phyloP scores from a whole-genome alignment of 1,140 invertebrate species.

The Pantala flavescens region DNA sequence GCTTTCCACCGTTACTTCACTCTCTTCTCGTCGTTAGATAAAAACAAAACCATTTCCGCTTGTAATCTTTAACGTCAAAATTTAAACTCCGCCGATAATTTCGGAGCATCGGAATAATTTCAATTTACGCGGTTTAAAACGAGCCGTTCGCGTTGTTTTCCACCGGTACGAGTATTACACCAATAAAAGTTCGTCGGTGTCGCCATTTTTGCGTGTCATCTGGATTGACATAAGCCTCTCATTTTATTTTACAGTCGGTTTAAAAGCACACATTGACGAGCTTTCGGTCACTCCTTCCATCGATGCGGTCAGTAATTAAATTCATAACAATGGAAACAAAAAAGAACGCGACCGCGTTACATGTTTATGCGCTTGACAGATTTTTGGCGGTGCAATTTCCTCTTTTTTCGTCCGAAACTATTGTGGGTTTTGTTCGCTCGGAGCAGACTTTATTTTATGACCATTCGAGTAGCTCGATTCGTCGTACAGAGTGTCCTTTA shows the following conservation, averaged over 20 bases:
- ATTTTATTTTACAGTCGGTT: background rate
- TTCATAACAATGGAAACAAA: background rate
- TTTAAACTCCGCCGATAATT: too few species aligned
- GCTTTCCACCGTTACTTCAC: too few species aligned
- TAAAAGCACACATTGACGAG: background rate
- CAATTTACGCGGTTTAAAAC: too few species aligned
- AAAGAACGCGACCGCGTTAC: background rate
- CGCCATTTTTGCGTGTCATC: background rate
- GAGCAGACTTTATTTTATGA: background rate
- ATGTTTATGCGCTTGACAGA: conserved; percentile 5
- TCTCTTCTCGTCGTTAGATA: too few species aligned
- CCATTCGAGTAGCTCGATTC: background rate
- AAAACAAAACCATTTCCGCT: too few species aligned
- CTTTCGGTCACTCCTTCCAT: background rate
- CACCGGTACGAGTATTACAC: too few species aligned
- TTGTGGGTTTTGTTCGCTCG: background rate
- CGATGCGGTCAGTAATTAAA: background rate
- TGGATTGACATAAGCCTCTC: background rate
- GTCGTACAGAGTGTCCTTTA: background rate
- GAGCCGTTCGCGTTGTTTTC: too few species aligned
- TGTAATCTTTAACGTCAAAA: too few species aligned
- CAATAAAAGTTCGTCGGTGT: background rate
- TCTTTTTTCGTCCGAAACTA: background rate
- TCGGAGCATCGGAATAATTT: too few species aligned
- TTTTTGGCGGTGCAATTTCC: background rate